Conservation (phyloP, 2,797 vertebrate species). For the Amblyraja radiata region DNA sequence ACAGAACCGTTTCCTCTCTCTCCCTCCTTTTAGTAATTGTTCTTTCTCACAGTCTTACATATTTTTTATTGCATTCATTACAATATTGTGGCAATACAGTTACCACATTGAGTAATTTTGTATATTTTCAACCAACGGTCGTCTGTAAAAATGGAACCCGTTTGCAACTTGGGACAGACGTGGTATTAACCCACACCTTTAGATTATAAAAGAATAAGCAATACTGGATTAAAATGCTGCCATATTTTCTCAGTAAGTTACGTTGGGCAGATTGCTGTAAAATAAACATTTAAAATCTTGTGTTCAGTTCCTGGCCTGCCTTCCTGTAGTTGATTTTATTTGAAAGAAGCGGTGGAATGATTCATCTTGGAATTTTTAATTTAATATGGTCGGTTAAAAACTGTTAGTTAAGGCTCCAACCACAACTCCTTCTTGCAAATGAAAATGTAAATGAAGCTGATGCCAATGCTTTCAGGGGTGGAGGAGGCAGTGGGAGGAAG, state of each 20-base stretch:
- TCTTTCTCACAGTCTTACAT: too few relatives aligned
- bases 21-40: too few relatives aligned
- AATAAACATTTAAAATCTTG: neutral
- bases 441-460: neutral
- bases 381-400: neutral
- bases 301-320: neutral
- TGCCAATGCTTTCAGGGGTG: neutral
- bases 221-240: too few relatives aligned
- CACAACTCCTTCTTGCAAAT: neutral
- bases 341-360: neutral
- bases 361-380: neutral
- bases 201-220: too few relatives aligned
- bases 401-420: neutral
- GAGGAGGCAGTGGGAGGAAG: neutral
- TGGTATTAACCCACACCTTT: too few relatives aligned
- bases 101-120: too few relatives aligned
- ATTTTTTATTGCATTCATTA: too few relatives aligned
- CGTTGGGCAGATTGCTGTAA: neutral
- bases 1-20: too few relatives aligned
- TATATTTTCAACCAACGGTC: too few relatives aligned
- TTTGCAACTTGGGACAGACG: too few relatives aligned
- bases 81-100: too few relatives aligned
- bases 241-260: conserved; percentile 42
- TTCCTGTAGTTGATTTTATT: neutral
- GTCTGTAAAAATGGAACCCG: too few relatives aligned